These are phyloP conservation scores for Pempheris klunzingeri DNA, from an alignment of 2,797 vertebrate species.

Conservation along the genomic window DNA sequence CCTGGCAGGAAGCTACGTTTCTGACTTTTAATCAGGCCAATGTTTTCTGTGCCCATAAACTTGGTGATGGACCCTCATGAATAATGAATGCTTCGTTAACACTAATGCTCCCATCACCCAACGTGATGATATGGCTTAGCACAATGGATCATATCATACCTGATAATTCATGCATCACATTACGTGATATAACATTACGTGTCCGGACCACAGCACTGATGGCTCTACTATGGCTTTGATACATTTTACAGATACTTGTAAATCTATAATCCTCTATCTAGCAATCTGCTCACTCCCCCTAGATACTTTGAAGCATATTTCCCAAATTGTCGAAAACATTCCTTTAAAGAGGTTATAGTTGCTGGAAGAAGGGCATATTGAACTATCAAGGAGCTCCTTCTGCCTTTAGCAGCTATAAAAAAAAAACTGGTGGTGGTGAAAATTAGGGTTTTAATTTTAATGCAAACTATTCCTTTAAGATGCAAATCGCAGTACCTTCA, in stretches of 20 bases:
- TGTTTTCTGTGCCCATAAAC: constrained; percentile 71
- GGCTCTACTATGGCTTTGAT: constrained; percentile 15
- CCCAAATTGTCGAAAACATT: not conserved
- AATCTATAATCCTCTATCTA: not conserved
- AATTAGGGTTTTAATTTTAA: constrained; percentile 15
- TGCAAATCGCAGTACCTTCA: constrained; percentile 82
- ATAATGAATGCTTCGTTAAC: constrained; percentile 70
- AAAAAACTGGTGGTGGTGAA: too few relatives aligned
- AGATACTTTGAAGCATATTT: not conserved
- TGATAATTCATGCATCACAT: constrained; percentile 44
- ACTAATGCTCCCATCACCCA: constrained; percentile 53
- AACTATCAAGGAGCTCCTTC: not conserved
- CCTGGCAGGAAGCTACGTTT: constrained; percentile 65
- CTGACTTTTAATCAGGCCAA: constrained; percentile 77
- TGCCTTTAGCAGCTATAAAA: not conserved
- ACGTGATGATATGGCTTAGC: constrained; percentile 54
- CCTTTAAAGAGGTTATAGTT: not conserved
- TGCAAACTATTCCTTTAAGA: not conserved
- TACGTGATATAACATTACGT: constrained; percentile 17
- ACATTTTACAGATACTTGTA: constrained; percentile 21
- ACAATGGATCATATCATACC: constrained; percentile 63
- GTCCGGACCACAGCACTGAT: constrained; percentile 24
- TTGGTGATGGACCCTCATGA: constrained; percentile 59
- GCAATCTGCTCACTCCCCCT: not conserved
- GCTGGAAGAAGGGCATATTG: not conserved